Conservation (phyloP, 2,888 invertebrate species). For the Lordiphosa fenestrarum region DNA sequence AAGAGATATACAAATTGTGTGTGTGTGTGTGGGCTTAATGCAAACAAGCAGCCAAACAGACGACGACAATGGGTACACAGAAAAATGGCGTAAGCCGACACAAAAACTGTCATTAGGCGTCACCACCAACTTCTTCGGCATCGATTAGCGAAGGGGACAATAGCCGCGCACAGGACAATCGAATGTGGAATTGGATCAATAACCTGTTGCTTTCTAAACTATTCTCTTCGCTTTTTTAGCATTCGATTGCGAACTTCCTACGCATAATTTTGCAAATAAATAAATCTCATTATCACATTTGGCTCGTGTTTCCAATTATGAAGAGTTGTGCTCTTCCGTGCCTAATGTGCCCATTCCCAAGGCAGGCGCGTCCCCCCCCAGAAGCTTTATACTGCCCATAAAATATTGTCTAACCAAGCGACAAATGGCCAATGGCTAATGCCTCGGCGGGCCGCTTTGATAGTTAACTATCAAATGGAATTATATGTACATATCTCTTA, state of each 20-base stretch:
- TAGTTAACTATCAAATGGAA: constrained; percentile 10
- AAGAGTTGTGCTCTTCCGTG: constrained; percentile 21
- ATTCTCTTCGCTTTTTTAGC: constrained; percentile 7
- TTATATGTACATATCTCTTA: background rate
- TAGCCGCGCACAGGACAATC: constrained; percentile 1
- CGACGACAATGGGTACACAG: constrained; percentile 43
- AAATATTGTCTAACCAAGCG: constrained; percentile 7
- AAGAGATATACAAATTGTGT: constrained; percentile 34
- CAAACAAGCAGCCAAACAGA: constrained; percentile 43
- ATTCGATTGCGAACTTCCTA: constrained; percentile 16
- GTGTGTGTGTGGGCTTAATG: constrained; percentile 35
- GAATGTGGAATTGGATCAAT: constrained; percentile 51
- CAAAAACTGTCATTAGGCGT: constrained; percentile 60
- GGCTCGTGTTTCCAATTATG: constrained; percentile 73
- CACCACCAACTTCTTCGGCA: constrained; percentile 57
- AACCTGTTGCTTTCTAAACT: constrained; percentile 51
- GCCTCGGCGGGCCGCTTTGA: constrained; percentile 2
- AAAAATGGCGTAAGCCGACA: constrained; percentile 31
- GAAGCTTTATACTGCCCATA: background rate
- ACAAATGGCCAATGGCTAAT: constrained; percentile 15
- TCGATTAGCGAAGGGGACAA: constrained; percentile 60
- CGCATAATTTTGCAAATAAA: constrained; percentile 59
- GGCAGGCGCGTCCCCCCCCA: background rate
- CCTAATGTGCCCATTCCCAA: background rate
- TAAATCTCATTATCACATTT: constrained; percentile 71